phyloP scores from a whole-genome alignment of 2,797 vertebrate species.

The Esox lucius region DNA sequence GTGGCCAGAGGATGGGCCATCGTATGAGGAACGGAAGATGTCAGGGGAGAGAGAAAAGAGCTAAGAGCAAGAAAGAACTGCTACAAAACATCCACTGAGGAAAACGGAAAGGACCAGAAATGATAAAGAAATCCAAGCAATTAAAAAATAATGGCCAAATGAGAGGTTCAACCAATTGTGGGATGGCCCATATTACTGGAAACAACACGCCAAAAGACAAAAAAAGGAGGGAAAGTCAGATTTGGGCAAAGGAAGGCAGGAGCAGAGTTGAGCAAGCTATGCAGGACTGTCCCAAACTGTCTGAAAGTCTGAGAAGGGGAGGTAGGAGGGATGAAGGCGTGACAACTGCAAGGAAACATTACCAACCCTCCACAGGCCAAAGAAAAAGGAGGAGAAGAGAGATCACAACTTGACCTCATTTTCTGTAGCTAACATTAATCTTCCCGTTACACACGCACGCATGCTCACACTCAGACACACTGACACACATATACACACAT shows the following conservation, averaged over 20 bases:
- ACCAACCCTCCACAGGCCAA: background rate
- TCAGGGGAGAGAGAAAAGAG: too few species aligned
- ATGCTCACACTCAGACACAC: background rate
- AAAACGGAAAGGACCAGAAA: background rate
- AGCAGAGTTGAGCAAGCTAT: background rate
- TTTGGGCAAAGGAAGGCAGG: background rate
- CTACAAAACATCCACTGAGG: background rate
- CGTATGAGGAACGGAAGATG: slow-evolving; percentile 4
- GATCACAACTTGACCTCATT: background rate
- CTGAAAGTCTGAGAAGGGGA: background rate
- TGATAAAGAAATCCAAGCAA: slow-evolving; percentile 12
- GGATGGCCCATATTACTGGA: background rate
- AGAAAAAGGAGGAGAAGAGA: background rate
- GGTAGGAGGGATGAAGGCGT: slow-evolving; percentile 10
- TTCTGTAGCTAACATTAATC: background rate
- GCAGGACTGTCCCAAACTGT: background rate
- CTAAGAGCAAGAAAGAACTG: slow-evolving; percentile 7
- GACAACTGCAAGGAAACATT: background rate
- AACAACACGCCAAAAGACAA: slow-evolving; percentile 1
- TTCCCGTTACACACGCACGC: background rate
- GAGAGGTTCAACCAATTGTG: background rate
- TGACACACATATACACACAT: too few species aligned
- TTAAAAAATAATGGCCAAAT: slow-evolving; percentile 10
- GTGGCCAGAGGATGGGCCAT: slow-evolving; percentile 60
- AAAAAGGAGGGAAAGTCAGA: background rate